Evolutionary conservation across 1,140 invertebrate species (phyloP).

Genomic region (Scaptomyza pallida): DNA sequence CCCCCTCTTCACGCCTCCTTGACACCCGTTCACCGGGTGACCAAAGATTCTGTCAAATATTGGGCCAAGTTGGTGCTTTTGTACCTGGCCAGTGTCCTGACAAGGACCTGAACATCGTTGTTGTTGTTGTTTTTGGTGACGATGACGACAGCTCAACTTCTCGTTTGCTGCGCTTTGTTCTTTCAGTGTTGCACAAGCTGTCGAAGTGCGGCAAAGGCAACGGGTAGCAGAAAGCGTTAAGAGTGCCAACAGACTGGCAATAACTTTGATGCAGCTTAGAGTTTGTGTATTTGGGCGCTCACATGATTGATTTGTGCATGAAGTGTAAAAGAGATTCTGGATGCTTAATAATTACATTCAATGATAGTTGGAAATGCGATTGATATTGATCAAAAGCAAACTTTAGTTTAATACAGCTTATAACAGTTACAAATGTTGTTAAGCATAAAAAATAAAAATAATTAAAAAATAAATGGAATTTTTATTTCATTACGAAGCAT

Average conservation of each 20-base stretch:
- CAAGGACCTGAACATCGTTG: background rate
- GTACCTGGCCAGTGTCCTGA: background rate
- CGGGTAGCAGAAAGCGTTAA: background rate
- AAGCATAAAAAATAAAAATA: too few relatives aligned
- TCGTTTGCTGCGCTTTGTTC: constrained; percentile 44
- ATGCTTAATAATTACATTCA: constrained; percentile 2
- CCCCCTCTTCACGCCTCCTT: background rate
- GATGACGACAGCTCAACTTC: constrained; percentile 9
- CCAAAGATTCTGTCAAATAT: constrained; percentile 34
- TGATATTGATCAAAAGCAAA: background rate
- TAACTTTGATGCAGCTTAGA: constrained; percentile 20
- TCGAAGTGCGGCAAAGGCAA: background rate
- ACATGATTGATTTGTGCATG: background rate
- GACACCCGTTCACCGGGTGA: constrained; percentile 2
- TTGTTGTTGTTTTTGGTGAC: background rate
- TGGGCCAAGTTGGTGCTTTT: constrained; percentile 26
- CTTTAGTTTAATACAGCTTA: background rate
- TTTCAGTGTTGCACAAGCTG: constrained; percentile 27
- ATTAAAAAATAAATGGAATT: too few relatives aligned
- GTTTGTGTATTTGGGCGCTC: background rate
- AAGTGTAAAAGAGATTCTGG: background rate
- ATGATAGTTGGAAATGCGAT: too few relatives aligned
- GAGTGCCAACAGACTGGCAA: constrained; percentile 1
- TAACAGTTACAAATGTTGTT: background rate
- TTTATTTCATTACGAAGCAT: too few relatives aligned